A percentile compares a stretch with the other conserved stretches of the same genome.
These are phyloP conservation scores for Pheosia gnoma DNA, from an alignment of 2,888 invertebrate species.

Conservation along the genomic window DNA sequence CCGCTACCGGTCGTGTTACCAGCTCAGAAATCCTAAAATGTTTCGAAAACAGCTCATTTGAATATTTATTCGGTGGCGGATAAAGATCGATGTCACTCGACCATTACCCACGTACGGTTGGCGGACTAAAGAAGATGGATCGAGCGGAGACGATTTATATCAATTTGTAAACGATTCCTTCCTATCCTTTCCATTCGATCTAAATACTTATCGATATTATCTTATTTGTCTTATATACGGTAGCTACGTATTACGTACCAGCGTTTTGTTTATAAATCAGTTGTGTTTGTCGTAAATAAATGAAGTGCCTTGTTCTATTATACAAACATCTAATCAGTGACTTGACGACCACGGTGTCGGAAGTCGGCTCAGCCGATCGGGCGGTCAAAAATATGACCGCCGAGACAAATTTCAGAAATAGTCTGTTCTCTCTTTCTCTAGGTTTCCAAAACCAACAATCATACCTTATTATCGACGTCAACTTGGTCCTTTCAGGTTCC, in stretches of 20 bases:
- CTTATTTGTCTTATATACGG: constrained; percentile 32
- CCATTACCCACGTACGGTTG: constrained; percentile 64
- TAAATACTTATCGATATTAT: constrained; percentile 56
- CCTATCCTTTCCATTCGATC: constrained; percentile 64
- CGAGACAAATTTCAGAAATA: too few species aligned
- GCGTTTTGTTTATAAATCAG: constrained; percentile 12
- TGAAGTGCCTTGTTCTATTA: too few species aligned
- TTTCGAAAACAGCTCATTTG: constrained; percentile 41
- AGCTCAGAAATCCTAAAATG: constrained; percentile 31
- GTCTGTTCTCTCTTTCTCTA: too few species aligned
- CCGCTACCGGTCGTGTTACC: constrained; percentile 33
- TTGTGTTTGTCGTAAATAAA: too few species aligned
- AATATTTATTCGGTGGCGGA: constrained; percentile 56
- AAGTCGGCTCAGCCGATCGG: too few species aligned
- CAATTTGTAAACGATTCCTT: constrained; percentile 73
- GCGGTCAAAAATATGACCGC: too few species aligned
- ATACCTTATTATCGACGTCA: too few species aligned
- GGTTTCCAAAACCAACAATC: too few species aligned
- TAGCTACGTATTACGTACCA: neutral
- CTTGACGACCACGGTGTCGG: too few species aligned
- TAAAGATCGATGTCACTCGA: constrained; percentile 69
- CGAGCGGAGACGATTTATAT: constrained; percentile 75
- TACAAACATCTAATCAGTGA: too few species aligned
- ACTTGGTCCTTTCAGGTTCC: too few species aligned
- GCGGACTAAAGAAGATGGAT: constrained; percentile 77